Conservation (phyloP, 2,797 vertebrate genomes). For the Eupleurogrammus muticus region DNA sequence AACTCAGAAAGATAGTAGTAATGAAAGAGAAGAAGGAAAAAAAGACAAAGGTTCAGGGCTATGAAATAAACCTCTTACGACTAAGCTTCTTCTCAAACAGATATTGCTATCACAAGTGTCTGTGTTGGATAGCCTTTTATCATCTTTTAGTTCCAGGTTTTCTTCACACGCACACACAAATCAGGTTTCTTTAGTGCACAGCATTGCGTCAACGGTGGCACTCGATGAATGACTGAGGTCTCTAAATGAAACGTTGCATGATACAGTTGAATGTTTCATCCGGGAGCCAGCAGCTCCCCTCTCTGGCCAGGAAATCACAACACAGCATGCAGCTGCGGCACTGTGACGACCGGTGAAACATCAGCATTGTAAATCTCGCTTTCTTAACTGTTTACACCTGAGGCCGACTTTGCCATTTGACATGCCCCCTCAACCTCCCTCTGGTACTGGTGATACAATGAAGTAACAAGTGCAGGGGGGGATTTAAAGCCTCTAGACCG, state of each 20-base stretch:
- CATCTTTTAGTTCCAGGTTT: background rate
- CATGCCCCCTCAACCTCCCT: background rate
- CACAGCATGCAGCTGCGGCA: slow-evolving; percentile 46
- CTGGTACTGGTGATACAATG: slow-evolving; percentile 2
- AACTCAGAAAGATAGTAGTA: background rate
- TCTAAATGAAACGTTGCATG: slow-evolving; percentile 25
- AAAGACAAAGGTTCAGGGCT: slow-evolving; percentile 6
- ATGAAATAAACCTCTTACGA: slow-evolving; percentile 43
- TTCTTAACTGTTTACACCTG: background rate
- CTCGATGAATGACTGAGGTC: slow-evolving; percentile 36
- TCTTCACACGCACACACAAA: slow-evolving; percentile 21
- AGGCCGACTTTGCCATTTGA: slow-evolving; percentile 5
- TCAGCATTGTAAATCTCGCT: background rate
- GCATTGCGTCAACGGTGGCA: slow-evolving; percentile 38
- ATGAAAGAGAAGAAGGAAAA: background rate
- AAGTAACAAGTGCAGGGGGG: slow-evolving; percentile 9
- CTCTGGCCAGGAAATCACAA: slow-evolving; percentile 64
- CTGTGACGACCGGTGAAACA: slow-evolving; percentile 2
- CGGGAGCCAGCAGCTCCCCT: slow-evolving; percentile 76
- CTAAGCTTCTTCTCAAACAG: slow-evolving; percentile 48
- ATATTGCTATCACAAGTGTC: slow-evolving; percentile 16
- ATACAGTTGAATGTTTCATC: slow-evolving; percentile 38
- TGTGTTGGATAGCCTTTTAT: background rate
- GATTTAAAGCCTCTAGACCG: slow-evolving; percentile 16
- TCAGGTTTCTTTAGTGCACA: slow-evolving; percentile 30